These are phyloP conservation scores for Trogon melanurus DNA, from an alignment of 2,113 vertebrate genomes.

Conservation along the genomic window DNA sequence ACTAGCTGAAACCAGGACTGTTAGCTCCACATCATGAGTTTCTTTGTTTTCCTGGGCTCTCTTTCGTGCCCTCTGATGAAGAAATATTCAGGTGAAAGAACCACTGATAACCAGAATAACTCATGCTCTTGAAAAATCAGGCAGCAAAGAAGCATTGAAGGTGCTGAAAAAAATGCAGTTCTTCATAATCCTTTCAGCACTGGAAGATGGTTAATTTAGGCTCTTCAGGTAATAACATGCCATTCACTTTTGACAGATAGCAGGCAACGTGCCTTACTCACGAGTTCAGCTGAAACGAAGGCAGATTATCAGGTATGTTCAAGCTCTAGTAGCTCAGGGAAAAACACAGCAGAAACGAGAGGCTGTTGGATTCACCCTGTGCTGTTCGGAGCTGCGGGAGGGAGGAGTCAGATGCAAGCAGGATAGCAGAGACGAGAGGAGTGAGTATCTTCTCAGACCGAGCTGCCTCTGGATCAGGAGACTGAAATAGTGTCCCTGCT, in stretches of 20 bases:
- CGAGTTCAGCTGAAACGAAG: conserved; percentile 13
- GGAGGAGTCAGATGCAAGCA: conserved; percentile 75
- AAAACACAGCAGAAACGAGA: neutral
- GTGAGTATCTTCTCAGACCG: neutral
- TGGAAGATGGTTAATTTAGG: neutral
- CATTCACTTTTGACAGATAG: neutral
- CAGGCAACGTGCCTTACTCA: conserved; percentile 29
- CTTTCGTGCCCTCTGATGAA: neutral
- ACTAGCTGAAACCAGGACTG: conserved; percentile 9
- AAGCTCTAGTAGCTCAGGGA: conserved; percentile 14
- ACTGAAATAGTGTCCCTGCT: neutral
- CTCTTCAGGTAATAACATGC: conserved; percentile 9
- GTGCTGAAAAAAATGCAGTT: neutral
- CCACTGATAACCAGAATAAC: neutral
- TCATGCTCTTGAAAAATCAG: conserved; percentile 25
- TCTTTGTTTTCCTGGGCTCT: conserved; percentile 14
- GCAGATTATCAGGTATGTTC: neutral
- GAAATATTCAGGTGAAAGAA: neutral
- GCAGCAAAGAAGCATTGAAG: neutral
- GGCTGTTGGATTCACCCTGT: conserved; percentile 48
- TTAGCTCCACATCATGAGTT: conserved; percentile 56
- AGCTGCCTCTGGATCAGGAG: conserved; percentile 9
- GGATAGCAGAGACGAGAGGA: conserved; percentile 22
- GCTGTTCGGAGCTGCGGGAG: conserved; percentile 73
- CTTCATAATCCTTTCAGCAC: neutral